Conservation (phyloP, 2,113 vertebrate species). For the Saccopteryx bilineata region DNA sequence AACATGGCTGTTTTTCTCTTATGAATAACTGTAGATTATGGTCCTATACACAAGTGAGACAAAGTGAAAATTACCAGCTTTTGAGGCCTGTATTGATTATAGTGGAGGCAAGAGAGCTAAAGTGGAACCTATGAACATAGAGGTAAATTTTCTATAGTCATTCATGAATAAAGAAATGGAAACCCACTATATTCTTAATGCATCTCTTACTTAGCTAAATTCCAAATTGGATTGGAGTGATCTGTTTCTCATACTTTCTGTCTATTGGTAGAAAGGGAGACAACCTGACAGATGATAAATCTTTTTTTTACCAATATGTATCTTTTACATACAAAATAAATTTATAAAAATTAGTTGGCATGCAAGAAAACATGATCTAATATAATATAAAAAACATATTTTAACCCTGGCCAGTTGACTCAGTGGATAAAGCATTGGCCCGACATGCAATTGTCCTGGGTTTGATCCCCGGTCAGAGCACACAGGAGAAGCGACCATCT, state of each 20-base stretch:
- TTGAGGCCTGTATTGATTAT: not conserved
- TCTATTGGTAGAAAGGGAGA: not conserved
- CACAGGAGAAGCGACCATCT: no score
- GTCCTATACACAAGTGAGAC: not conserved
- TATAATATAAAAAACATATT: not conserved
- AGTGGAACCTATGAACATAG: not conserved
- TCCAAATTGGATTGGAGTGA: not conserved
- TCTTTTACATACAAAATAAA: not conserved
- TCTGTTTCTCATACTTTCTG: not conserved
- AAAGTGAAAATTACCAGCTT: not conserved
- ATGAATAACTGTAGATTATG: not conserved
- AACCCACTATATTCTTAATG: not conserved
- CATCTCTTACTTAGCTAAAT: not conserved
- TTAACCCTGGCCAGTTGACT: no score
- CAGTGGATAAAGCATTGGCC: no score
- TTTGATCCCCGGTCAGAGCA: no score
- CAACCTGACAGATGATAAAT: not conserved
- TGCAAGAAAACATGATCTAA: not conserved
- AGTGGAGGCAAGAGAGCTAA: not conserved
- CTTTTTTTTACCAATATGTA: not conserved
- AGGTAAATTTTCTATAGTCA: not conserved
- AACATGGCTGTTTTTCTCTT: not conserved
- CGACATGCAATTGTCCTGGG: no score
- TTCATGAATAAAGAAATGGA: not conserved
- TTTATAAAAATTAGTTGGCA: slow-evolving; percentile 5